Percentiles rank a stretch among this genome's conserved stretches.
Evolutionary conservation across 2,797 vertebrate species (phyloP).

Genomic region (Hydrocynus forskahlii): DNA sequence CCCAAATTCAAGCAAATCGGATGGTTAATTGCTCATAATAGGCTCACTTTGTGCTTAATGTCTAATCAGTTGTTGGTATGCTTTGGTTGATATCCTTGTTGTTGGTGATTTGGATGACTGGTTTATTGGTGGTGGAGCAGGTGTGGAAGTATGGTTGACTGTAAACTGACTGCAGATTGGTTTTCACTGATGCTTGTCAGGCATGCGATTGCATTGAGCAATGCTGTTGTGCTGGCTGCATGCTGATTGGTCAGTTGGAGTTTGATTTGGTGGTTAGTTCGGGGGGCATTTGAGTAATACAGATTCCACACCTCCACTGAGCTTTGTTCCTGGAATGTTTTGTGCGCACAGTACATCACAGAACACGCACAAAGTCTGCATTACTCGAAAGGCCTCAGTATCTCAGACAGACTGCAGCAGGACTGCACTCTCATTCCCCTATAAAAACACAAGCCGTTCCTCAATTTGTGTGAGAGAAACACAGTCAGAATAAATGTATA

Average conservation of each 20-base stretch:
- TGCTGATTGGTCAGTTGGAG: background rate
- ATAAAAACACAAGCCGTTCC: constrained; percentile 26
- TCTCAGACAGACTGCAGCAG: background rate
- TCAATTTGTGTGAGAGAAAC: background rate
- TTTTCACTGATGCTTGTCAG: background rate
- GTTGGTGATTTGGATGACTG: background rate
- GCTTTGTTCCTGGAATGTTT: background rate
- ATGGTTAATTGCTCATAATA: background rate
- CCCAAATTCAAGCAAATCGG: background rate
- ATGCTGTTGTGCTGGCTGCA: background rate
- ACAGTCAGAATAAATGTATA: background rate
- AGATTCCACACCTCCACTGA: background rate
- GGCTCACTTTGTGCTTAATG: background rate
- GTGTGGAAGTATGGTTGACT: background rate
- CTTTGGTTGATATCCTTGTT: too few relatives aligned
- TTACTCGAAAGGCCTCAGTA: background rate
- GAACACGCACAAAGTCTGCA: background rate
- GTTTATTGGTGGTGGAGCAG: background rate
- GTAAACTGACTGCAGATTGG: background rate
- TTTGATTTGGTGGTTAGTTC: background rate
- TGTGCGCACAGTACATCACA: background rate
- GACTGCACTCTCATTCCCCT: background rate
- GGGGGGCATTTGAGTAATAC: background rate
- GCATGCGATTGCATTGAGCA: background rate
- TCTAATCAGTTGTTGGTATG: too few relatives aligned